Evolutionary conservation across 2,888 invertebrate genomes (phyloP), one percentile per base, ranked within the genome.

Genomic region (Drosophila flavopinicola): DNA sequence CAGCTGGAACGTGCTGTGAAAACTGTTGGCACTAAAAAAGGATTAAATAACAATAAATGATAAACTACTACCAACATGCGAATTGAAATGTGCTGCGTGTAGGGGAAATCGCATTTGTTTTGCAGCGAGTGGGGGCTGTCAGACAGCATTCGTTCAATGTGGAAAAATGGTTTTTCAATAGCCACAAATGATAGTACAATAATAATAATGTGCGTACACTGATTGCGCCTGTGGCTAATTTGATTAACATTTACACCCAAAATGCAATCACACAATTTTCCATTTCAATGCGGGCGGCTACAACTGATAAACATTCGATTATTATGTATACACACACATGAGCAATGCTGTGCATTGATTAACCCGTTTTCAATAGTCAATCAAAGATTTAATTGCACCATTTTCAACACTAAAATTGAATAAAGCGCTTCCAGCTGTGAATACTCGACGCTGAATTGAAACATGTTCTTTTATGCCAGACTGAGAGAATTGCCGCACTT

Each of bases 41-140:
- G 85, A 83, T 82, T 84, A 82, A 83, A 66, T 72, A 59, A 66
- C 74, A 78, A 74, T 75, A 73, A 77, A 71, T 69, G 58, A 73
- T 70, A 33, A 64, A 66, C 59, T 45, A 24, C 59, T 45, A 24
- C 57, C 42, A 33, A 44, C 35, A 57, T 49, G 47, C 35, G 48
- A 44, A 48, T 53, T 32, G 20, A 25, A 32, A n/a, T 9, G 38
- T n/a, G 37, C 6, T 15, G 4, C 17, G 3, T 27, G 27, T 15
- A 9, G 9, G 3, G 23, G 2, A 17, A 35, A 41, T 17, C 39
- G 42, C 24, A 23, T 29, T 29, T 1, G 47, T 9, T 10, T 27
- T 27, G 3, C 7, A 10, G 3, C 7, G 10, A 27, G 25, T 15
- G 17, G 20, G 9, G 6, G 63, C 37, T 44, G 35, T 37, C 42